phyloP scores from a whole-genome alignment of 2,888 invertebrate species.

The Hoplodrina blanda region DNA sequence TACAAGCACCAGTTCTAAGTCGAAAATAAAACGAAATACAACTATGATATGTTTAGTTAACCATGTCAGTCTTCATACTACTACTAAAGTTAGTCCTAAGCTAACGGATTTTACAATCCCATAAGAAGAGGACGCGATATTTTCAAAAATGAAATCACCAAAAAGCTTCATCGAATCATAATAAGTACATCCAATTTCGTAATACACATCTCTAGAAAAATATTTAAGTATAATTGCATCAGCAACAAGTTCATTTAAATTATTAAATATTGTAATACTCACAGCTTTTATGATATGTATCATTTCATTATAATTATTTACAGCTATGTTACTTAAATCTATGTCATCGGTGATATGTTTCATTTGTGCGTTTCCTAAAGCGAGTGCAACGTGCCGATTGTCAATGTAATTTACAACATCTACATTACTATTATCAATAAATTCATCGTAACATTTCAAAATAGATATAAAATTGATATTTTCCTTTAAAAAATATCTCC shows the following conservation, averaged over 20 bases:
- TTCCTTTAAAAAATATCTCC: slow-evolving; percentile 81
- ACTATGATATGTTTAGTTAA: slow-evolving; percentile 89
- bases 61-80: slow-evolving; percentile 90
- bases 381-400: slow-evolving; percentile 83
- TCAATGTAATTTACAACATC: slow-evolving; percentile 79
- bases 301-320: slow-evolving; percentile 85
- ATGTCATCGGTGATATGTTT: slow-evolving; percentile 77
- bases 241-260: slow-evolving; percentile 88
- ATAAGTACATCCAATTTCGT: slow-evolving; percentile 85
- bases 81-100: slow-evolving; percentile 89
- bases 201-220: slow-evolving; percentile 90
- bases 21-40: slow-evolving; percentile 88
- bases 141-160: slow-evolving; percentile 85
- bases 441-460: slow-evolving; percentile 85
- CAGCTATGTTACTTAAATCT: slow-evolving; percentile 81
- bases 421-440: slow-evolving; percentile 78
- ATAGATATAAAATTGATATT: slow-evolving; percentile 82
- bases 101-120: slow-evolving; percentile 89
- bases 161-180: slow-evolving; percentile 86
- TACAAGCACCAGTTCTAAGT: slow-evolving; percentile 91
- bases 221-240: slow-evolving; percentile 89
- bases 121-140: slow-evolving; percentile 90
- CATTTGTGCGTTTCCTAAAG: slow-evolving; percentile 85
- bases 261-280: slow-evolving; percentile 90
- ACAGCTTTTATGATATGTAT: slow-evolving; percentile 90